phyloP scores from a whole-genome alignment of 2,797 vertebrate genomes.

The Pseudocheirus occidentalis region DNA sequence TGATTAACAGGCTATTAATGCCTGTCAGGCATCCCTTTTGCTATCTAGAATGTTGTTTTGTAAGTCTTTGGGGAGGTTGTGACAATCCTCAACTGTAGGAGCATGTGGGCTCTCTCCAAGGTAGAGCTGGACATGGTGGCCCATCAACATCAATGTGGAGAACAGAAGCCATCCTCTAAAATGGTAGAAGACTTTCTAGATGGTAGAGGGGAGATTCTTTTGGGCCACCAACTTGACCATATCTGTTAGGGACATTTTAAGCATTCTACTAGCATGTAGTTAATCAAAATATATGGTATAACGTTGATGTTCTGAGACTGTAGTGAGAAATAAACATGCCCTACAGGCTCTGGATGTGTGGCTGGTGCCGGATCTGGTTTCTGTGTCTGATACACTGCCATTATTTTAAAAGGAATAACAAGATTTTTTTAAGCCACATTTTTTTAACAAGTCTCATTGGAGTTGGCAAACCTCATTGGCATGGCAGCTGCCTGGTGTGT shows the following conservation, averaged over 20 bases:
- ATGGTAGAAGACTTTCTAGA: background rate
- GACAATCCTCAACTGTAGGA: background rate
- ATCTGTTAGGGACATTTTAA: background rate
- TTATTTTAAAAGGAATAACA: background rate
- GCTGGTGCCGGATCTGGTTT: accelerated
- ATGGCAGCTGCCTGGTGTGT: background rate
- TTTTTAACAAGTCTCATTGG: background rate
- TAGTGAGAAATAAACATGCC: background rate
- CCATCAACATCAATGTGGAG: background rate
- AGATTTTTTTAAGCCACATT: background rate
- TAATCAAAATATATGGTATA: background rate
- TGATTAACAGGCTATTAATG: conserved; percentile 6
- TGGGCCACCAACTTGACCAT: background rate
- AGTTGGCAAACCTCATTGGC: conserved; percentile 4
- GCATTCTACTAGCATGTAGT: background rate
- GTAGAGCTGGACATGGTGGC: background rate
- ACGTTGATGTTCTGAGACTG: accelerated
- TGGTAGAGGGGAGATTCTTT: background rate
- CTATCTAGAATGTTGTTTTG: background rate
- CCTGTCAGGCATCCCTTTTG: background rate
- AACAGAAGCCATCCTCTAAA: background rate
- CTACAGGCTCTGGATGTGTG: background rate
- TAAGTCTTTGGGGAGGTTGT: background rate
- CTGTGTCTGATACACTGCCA: background rate
- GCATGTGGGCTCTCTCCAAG: background rate